These are phyloP conservation scores for Mormyrus iriodes DNA, from an alignment of 2,113 vertebrate genomes.

Conservation along the genomic window DNA sequence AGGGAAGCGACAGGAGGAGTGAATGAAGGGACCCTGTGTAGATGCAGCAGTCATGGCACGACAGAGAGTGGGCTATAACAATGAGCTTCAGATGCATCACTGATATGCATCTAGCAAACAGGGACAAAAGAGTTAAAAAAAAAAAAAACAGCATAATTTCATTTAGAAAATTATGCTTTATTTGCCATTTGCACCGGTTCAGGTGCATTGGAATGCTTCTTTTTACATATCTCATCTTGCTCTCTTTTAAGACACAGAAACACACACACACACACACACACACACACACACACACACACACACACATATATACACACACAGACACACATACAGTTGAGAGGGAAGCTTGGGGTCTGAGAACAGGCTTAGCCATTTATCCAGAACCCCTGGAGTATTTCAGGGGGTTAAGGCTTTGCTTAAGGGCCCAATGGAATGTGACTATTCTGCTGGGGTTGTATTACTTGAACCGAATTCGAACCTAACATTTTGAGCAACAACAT, in stretches of 20 bases:
- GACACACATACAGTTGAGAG: background rate
- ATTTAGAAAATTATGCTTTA: background rate
- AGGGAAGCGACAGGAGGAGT: background rate
- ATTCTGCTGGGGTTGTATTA: background rate
- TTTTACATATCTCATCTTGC: background rate
- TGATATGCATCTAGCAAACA: background rate
- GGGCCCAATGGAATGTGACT: background rate
- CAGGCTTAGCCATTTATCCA: background rate
- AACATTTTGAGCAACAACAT: slow-evolving; percentile 41
- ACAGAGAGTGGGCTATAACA: background rate
- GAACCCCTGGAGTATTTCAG: background rate
- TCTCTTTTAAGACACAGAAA: background rate
- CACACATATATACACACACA: background rate
- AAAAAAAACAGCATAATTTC: background rate
- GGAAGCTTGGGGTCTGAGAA: background rate
- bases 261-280: background rate
- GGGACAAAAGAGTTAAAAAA: background rate
- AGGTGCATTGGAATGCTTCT: background rate
- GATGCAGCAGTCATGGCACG: background rate
- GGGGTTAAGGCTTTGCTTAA: background rate
- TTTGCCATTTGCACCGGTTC: background rate
- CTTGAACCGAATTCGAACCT: background rate
- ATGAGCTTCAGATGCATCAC: background rate
- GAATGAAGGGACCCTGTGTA: background rate
- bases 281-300: background rate